A percentile compares a stretch with the other conserved stretches of the same genome.
Evolutionary conservation across 2,888 invertebrate genomes (phyloP).

Genomic region (Phyllotreta striolata): DNA sequence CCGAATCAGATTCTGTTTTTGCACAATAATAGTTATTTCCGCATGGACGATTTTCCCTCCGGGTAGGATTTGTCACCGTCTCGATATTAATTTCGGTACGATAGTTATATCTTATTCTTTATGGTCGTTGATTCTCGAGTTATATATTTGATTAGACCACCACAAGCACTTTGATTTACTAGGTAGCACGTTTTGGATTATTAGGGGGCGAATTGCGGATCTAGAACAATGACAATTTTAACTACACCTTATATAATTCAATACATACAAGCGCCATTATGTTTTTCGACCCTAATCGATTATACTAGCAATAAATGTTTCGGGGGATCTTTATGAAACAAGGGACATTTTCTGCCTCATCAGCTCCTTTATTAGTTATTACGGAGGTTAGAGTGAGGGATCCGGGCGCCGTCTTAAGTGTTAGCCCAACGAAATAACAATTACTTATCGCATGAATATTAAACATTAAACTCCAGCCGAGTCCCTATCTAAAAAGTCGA

Average conservation of each 20-base stretch:
- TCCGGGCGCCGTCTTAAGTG: constrained; percentile 47
- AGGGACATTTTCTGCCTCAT: constrained; percentile 58
- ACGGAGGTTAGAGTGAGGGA: constrained; percentile 50
- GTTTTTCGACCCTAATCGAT: constrained; percentile 51
- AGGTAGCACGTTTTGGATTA: constrained; percentile 19
- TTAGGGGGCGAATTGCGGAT: constrained; percentile 20
- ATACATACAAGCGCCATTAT: constrained; percentile 41
- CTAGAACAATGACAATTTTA: too few species aligned
- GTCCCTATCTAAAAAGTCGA: constrained; percentile 44
- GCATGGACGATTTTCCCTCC: constrained; percentile 55
- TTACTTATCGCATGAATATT: constrained; percentile 49
- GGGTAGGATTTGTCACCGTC: constrained; percentile 55
- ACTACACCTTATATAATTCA: not conserved
- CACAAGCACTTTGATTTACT: constrained; percentile 24
- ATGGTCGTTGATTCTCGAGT: constrained; percentile 46
- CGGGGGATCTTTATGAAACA: constrained; percentile 57
- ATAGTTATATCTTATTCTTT: constrained; percentile 46
- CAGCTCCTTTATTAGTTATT: constrained; percentile 60
- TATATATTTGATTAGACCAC: constrained; percentile 45
- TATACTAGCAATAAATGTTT: constrained; percentile 54
- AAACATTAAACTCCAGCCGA: constrained; percentile 42
- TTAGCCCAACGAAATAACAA: constrained; percentile 38
- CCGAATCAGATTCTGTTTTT: constrained; percentile 31
- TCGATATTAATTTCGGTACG: constrained; percentile 52
- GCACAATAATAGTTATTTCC: constrained; percentile 51